Evolutionary conservation across 2,797 vertebrate genomes (phyloP).

Genomic region (Sebastes vulpes): DNA sequence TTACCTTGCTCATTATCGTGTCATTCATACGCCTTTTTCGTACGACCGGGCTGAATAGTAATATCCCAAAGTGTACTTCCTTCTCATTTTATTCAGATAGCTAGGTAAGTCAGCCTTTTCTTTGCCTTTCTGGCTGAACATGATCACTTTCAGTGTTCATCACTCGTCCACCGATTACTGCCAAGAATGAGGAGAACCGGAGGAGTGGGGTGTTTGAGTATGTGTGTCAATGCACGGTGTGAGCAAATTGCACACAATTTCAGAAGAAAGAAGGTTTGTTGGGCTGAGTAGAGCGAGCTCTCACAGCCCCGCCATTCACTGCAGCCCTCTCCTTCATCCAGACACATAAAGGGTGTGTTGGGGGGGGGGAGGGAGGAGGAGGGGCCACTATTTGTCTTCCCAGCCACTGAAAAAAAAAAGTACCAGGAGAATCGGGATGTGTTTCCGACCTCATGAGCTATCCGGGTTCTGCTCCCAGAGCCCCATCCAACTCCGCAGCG

Average conservation of each 20-base stretch:
- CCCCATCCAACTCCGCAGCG: constrained; percentile 81
- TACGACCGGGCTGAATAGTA: not conserved
- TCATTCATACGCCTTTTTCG: too few species aligned
- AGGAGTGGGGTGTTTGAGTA: constrained; percentile 53
- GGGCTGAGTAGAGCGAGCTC: constrained; percentile 82
- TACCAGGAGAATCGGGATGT: constrained; percentile 83
- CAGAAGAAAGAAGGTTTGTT: constrained; percentile 86
- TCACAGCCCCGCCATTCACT: constrained; percentile 87
- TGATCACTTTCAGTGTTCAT: constrained; percentile 69
- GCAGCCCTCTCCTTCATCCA: constrained; percentile 83
- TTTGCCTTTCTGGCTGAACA: constrained; percentile 54
- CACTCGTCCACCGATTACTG: constrained; percentile 43
- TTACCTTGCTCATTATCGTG: too few species aligned
- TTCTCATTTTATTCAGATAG: not conserved
- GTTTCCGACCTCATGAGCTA: constrained; percentile 85
- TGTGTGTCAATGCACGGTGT: constrained; percentile 69
- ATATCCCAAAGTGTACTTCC: not conserved
- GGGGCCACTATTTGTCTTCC: constrained; percentile 86
- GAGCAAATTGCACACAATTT: constrained; percentile 86
- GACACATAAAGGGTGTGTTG: constrained; percentile 82
- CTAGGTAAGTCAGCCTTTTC: constrained; percentile 30
- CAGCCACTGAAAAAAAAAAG: constrained; percentile 83
- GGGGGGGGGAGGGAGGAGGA: constrained; percentile 30
- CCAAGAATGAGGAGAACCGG: constrained; percentile 66
- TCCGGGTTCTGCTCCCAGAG: constrained; percentile 82